Evolutionary conservation across 2,797 vertebrate genomes (phyloP).

Genomic region (Chloroceryle inda): DNA sequence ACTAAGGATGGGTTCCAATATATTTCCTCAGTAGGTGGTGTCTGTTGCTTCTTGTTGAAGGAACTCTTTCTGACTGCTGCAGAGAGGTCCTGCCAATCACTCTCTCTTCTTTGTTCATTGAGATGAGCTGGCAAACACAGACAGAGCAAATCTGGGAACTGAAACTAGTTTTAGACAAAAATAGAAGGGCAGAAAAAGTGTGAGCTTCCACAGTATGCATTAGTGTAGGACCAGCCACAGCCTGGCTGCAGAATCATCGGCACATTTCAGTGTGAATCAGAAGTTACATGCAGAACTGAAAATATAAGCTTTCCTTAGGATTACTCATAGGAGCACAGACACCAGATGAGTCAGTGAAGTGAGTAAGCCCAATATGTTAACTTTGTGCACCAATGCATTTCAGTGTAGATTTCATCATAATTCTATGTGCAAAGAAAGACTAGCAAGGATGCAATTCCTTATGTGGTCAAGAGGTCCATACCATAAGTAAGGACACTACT

Average conservation of each 20-base stretch:
- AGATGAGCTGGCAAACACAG: not conserved
- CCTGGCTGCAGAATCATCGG: not conserved
- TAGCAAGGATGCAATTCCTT: not conserved
- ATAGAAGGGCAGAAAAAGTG: not conserved
- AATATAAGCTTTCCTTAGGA: not conserved
- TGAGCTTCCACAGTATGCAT: not conserved
- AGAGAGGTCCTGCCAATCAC: not conserved
- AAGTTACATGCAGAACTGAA: conserved; percentile 2
- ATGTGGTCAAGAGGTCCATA: not conserved
- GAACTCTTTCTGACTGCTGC: not conserved
- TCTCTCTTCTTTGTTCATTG: not conserved
- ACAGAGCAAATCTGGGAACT: not conserved
- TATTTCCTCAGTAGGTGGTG: not conserved
- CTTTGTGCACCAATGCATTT: not conserved
- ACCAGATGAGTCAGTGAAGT: not conserved
- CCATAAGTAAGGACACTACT: not conserved
- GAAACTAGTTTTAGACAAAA: not conserved
- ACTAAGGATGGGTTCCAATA: not conserved
- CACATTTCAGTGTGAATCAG: not conserved
- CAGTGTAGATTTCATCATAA: not conserved
- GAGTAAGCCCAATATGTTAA: not conserved
- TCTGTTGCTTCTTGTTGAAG: not conserved
- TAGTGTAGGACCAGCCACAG: not conserved
- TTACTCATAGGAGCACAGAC: not conserved
- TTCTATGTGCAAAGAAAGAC: not conserved